Percentiles rank a stretch among this genome's conserved stretches.
phyloP scores from a whole-genome alignment of 2,888 invertebrate species.

The Eupithecia vulgata region DNA sequence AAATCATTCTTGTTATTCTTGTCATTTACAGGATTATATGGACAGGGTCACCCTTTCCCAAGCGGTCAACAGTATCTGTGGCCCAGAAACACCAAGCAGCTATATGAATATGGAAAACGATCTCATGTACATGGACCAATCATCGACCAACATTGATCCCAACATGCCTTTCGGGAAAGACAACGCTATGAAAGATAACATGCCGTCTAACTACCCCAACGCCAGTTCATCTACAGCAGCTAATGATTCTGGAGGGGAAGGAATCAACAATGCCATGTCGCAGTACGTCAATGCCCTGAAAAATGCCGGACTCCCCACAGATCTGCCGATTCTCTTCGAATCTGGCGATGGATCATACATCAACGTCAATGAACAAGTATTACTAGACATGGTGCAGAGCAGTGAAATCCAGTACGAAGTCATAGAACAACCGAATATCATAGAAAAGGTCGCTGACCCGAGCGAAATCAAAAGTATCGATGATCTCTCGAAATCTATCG shows the following conservation, averaged over 20 bases:
- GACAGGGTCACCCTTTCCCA: constrained; percentile 75
- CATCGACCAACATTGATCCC: constrained; percentile 68
- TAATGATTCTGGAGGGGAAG: constrained; percentile 56
- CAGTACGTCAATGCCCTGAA: constrained; percentile 80
- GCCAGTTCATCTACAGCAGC: constrained; percentile 57
- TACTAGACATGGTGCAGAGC: constrained; percentile 82
- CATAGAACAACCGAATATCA: constrained; percentile 80
- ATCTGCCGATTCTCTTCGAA: constrained; percentile 85
- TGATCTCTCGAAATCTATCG: constrained; percentile 78
- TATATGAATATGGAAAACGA: constrained; percentile 75
- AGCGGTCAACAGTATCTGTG: constrained; percentile 78
- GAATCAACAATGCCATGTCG: constrained; percentile 74
- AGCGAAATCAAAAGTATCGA: constrained; percentile 81
- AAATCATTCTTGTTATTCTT: not conserved
- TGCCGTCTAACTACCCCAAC: constrained; percentile 64
- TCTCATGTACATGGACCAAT: constrained; percentile 75
- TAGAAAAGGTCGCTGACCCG: constrained; percentile 77
- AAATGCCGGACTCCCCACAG: constrained; percentile 76
- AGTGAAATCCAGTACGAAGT: constrained; percentile 82
- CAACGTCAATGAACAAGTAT: constrained; percentile 86
- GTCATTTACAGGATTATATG: constrained; percentile 73
- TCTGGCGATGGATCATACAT: constrained; percentile 86
- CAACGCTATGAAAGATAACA: constrained; percentile 62
- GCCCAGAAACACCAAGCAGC: constrained; percentile 66
- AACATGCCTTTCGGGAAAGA: constrained; percentile 67